Percentiles rank a stretch among this genome's conserved stretches.
Evolutionary conservation across 2,113 vertebrate genomes (phyloP).

Genomic region (Ptilorrhoa leucosticta): DNA sequence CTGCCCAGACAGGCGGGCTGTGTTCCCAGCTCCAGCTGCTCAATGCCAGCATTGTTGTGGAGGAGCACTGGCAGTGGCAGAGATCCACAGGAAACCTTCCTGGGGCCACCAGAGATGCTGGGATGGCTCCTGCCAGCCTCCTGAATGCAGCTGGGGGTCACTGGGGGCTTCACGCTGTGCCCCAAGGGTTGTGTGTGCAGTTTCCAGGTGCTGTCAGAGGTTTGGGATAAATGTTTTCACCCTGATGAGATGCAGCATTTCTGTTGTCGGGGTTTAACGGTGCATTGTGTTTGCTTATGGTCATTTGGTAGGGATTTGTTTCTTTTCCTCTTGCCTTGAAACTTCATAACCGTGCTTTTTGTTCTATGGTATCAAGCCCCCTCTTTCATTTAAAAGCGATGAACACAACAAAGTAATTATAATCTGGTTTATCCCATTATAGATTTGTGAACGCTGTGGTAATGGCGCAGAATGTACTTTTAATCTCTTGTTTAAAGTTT

Average conservation of each 20-base stretch:
- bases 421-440: background rate
- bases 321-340: background rate
- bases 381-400: background rate
- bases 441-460: background rate
- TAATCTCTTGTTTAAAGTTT: background rate
- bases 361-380: background rate
- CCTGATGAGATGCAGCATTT: background rate
- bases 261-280: background rate
- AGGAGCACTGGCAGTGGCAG: background rate
- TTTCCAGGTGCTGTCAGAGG: fast-evolving
- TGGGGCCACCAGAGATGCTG: background rate
- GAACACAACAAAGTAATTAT: background rate
- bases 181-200: fast-evolving
- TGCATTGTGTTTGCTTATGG: fast-evolving
- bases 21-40: background rate
- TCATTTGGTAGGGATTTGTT: background rate
- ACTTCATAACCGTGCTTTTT: background rate
- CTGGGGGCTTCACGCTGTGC: background rate
- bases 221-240: fast-evolving
- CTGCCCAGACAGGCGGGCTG: background rate
- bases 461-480: background rate
- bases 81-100: background rate
- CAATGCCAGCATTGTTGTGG: background rate
- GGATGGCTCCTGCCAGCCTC: background rate
- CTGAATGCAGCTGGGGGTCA: fast-evolving